A percentile compares a stretch with the other conserved stretches of the same genome.
Conservation (phyloP, 2,888 invertebrate species). For the Dryomyza anilis region DNA sequence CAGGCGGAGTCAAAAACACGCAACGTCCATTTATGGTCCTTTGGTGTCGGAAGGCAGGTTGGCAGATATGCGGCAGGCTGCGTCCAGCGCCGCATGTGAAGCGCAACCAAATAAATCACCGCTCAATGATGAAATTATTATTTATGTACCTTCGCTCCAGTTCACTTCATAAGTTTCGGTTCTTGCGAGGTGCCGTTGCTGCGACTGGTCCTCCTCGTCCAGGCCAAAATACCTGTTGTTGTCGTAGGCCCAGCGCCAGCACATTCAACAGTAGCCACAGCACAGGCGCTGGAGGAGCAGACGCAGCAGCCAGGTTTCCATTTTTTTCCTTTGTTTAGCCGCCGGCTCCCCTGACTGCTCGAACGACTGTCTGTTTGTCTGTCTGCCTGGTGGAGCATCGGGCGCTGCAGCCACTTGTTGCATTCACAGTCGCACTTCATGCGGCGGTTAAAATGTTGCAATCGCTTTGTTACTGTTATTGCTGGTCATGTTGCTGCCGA, state of each 20-base stretch:
- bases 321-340: constrained; percentile 33
- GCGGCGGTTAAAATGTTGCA: constrained; percentile 1
- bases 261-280: no score
- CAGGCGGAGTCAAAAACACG: neutral
- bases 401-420: constrained; percentile 31
- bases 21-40: constrained; percentile 15
- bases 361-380: constrained; percentile 46
- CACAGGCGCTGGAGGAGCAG: constrained; percentile 9
- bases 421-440: neutral
- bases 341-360: constrained; percentile 23
- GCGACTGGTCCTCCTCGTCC: no score
- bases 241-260: neutral
- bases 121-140: constrained; percentile 58
- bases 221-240: constrained; percentile 30
- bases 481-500: neutral
- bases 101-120: constrained; percentile 54
- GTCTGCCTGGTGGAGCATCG: constrained; percentile 38
- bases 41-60: neutral
- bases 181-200: constrained; percentile 7
- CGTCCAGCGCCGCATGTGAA: constrained; percentile 1
- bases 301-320: constrained; percentile 28
- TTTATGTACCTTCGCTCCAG: constrained; percentile 53
- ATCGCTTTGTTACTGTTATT: neutral
- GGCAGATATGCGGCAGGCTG: no score
- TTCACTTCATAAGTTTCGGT: constrained; percentile 41